Evolutionary conservation across 2,797 vertebrate genomes (phyloP), one percentile per base, ranked within the genome.

Genomic region (Phyllotis vaccarum): DNA sequence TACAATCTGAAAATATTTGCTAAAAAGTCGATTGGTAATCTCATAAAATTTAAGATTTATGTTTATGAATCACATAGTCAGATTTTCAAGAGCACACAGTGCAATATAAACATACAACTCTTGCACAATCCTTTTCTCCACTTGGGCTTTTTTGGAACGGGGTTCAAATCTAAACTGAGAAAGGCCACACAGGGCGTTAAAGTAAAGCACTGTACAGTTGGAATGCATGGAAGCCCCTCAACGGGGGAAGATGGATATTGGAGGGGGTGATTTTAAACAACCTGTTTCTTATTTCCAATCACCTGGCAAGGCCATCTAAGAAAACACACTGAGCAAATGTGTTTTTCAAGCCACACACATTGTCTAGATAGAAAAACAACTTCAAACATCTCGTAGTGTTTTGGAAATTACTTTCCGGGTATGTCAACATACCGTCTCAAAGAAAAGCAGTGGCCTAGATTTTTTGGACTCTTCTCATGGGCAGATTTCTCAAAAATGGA

Each of bases 161-260:
- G 92, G 60, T 97, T 98, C 98, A 98, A 98, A 98, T 98, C 97
- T 98, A 98, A 98, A 98, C 97, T 98, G 95, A 98, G 96, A 90
- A 96, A 96, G 98, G 98, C 98, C 98, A 98, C 98, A 98, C 98
- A 98, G 95, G 90, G 60, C 27, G 95, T 98, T 97, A 96, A 98
- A 98, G 92, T 87, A 98, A 97, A 43, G 19, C 10, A 34, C 29
- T 78, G 82, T 96, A 95, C 86, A 90, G 46, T 81, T 85, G 85
- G 93, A 96, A 97, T 89, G 64, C 19, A 81, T 24, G 37, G 22
- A 86, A 95, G 46, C 19, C 49, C 64, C 58, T 74, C 17, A 14
- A 66, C 17, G 96, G 95, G 95, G 95, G 90, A 43, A 93, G 96
- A 91, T 54, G 95, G 90, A 74, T 66, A 94, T 91, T 66, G 60